Evolutionary conservation across 2,888 invertebrate species (phyloP).

Genomic region (Andrena trimmerana): DNA sequence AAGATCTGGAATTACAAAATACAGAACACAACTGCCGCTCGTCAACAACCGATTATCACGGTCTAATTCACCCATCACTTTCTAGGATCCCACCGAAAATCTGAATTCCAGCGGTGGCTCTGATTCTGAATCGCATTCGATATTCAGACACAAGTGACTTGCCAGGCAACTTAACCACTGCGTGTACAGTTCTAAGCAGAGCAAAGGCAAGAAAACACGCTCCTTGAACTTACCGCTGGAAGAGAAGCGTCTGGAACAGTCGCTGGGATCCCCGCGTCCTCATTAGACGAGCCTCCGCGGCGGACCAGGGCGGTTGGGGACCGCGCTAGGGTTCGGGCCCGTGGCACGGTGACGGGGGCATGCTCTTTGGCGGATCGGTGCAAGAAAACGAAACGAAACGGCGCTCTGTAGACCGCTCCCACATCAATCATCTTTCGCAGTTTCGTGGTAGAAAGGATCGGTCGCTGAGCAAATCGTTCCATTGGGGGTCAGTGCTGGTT

Average conservation of each 20-base stretch:
- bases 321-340: not conserved
- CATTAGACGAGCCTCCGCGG: not conserved
- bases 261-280: not conserved
- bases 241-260: not conserved
- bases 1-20: too few species aligned
- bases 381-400: slow-evolving; percentile 61
- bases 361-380: slow-evolving; percentile 49
- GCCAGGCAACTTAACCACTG: too few species aligned
- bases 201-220: not conserved
- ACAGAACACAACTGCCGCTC: too few species aligned
- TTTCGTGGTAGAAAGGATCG: slow-evolving; percentile 83
- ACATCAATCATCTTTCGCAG: slow-evolving; percentile 84
- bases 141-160: too few species aligned
- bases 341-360: slow-evolving; percentile 9
- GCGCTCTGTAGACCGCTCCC: slow-evolving; percentile 79
- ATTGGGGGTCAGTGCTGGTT: slow-evolving; percentile 80
- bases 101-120: too few species aligned
- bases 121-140: too few species aligned
- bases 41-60: too few species aligned
- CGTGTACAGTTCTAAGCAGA: not conserved
- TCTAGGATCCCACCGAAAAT: too few species aligned
- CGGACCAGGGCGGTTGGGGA: not conserved
- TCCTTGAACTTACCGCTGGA: slow-evolving; percentile 1
- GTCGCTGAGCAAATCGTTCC: slow-evolving; percentile 79
- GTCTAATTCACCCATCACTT: too few species aligned